These are phyloP conservation scores for Limonius californicus DNA, from an alignment of 1,140 invertebrate species.

Conservation along the genomic window DNA sequence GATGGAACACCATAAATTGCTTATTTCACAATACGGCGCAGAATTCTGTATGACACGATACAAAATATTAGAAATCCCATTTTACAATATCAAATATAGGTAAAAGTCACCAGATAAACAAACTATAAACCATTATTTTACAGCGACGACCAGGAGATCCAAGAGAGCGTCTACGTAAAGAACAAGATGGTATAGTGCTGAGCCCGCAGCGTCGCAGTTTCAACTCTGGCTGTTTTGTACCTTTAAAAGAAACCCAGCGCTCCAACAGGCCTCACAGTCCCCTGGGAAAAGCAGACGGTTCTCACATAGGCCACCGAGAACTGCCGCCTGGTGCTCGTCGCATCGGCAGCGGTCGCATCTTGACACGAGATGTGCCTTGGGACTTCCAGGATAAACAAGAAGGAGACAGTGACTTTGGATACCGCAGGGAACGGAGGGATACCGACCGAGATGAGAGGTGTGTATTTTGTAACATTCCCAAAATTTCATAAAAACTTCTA, in stretches of 20 bases:
- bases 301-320: constrained; percentile 46
- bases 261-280: constrained; percentile 51
- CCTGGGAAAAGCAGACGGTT: constrained; percentile 27
- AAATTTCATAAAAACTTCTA: no score
- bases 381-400: constrained; percentile 53
- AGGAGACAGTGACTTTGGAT: constrained; percentile 43
- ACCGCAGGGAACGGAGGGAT: constrained; percentile 24
- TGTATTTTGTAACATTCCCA: no score
- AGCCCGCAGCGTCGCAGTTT: constrained; percentile 80
- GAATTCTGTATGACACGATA: no score
- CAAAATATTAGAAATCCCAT: no score
- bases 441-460: constrained; percentile 24
- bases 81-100: no score
- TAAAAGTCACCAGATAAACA: no score
- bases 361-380: constrained; percentile 57
- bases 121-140: no score
- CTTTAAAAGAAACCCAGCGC: constrained; percentile 48
- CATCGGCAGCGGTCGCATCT: constrained; percentile 75
- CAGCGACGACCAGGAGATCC: constrained; percentile 67
- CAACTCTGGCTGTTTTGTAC: constrained; percentile 75
- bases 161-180: constrained; percentile 73
- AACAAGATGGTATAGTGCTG: constrained; percentile 77
- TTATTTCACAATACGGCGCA: no score
- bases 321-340: constrained; percentile 40
- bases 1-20: no score